Percentiles rank a stretch among this genome's conserved stretches.
Conservation (phyloP, 2,888 invertebrate species). For the Rhagium mordax region DNA sequence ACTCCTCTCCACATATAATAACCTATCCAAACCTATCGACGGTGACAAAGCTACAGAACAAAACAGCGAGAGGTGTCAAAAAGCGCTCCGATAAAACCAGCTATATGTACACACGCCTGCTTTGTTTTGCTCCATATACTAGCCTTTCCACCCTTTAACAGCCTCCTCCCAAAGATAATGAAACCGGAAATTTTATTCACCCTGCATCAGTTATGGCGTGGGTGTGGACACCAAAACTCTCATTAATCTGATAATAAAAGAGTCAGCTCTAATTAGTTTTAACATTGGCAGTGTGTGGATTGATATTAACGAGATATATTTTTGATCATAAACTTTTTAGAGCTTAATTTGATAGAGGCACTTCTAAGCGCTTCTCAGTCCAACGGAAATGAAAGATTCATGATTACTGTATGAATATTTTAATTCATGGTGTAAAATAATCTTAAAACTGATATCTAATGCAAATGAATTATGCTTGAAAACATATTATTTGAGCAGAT, state of each 20-base stretch:
- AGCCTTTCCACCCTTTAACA: slow-evolving; percentile 19
- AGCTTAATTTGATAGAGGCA: too few relatives aligned
- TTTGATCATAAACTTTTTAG: neutral
- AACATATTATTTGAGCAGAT: too few relatives aligned
- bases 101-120: slow-evolving; percentile 20
- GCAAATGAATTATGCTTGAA: too few relatives aligned
- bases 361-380: too few relatives aligned
- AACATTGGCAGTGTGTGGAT: neutral
- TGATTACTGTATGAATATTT: too few relatives aligned
- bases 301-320: neutral
- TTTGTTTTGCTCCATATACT: slow-evolving; percentile 24
- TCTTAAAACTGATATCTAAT: too few relatives aligned
- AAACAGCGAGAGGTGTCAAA: slow-evolving; percentile 30
- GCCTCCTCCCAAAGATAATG: slow-evolving; percentile 26
- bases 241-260: slow-evolving; percentile 20
- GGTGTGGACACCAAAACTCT: neutral
- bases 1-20: slow-evolving; percentile 36
- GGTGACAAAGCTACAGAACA: slow-evolving; percentile 24
- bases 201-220: slow-evolving; percentile 25
- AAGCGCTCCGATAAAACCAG: slow-evolving; percentile 31
- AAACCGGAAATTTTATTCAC: slow-evolving; percentile 31
- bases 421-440: too few relatives aligned
- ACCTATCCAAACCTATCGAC: slow-evolving; percentile 29
- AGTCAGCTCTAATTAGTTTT: neutral
- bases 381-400: too few relatives aligned